Evolutionary conservation across 53 echinoderm and acorn worm species (phyloP), one percentile per base, ranked within the genome.

Genomic region (Holothuria scabra): DNA sequence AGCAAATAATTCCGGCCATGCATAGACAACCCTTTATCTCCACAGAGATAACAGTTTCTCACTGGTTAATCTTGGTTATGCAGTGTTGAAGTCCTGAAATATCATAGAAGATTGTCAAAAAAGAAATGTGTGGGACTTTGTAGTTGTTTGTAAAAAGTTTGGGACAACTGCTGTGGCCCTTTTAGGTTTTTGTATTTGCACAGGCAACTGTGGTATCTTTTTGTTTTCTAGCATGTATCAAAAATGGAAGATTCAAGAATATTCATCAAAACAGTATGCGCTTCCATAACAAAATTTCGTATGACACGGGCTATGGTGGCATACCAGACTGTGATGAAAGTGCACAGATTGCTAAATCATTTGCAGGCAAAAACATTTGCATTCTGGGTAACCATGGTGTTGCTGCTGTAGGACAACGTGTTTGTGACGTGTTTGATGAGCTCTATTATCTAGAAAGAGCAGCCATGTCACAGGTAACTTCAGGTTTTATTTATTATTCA

Each of bases 331-430:
- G 78, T 56, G 81, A 84, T 4, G 97, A 97, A 71, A 84, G 94
- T 11, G 31, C 80, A 28, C 71, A 92, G 44, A 70, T 97, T 24
- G 92, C 91, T 1, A 59, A 79, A 33, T 76, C 78, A 13, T 49
- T 97, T 10, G 75, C 60, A 12, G 85, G 68, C 60, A 90, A 92
- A 16, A 81, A 90, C 18, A 84, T 97, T 34, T 75, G 94, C 79
- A 20, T 97, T 24, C 86, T 94, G 90, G 92, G 97, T 8, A 90
- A 97, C 76, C 97, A 97, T 85, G 97, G 97, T 12, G 61, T 94
- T 12, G 60, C 91, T 21, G 84, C 86, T 8, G 85, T 85, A 6
- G 94, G 94, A 9, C 24, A 49, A 13, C 84, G 87, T 12, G 83
- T 85, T 7, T 90, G 92, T 24, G 67, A 88, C 25, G 94, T 84